A percentile compares a stretch with the other conserved stretches of the same genome.
Evolutionary conservation across 2,113 vertebrate genomes (phyloP).

Genomic region (Onychorhynchus coronatus): DNA sequence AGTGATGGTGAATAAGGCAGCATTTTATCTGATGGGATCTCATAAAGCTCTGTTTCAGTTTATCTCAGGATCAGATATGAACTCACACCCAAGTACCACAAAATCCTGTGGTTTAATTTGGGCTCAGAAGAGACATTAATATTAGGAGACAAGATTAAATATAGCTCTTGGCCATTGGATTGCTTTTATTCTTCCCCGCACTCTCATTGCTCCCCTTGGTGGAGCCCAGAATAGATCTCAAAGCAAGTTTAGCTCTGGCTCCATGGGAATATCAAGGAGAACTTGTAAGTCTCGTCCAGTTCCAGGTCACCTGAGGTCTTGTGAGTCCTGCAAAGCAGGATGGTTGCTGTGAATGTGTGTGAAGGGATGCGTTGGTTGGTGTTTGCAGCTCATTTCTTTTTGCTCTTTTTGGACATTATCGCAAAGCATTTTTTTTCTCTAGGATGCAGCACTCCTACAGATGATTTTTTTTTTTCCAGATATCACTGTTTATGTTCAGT

Average conservation of each 20-base stretch:
- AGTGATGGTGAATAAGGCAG: background rate
- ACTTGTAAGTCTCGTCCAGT: background rate
- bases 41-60: background rate
- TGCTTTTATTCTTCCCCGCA: background rate
- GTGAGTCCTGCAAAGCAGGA: background rate
- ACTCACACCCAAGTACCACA: background rate
- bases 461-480: background rate
- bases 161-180: constrained; percentile 2
- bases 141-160: background rate
- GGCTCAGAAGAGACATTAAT: background rate
- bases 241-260: background rate
- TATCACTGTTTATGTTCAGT: background rate
- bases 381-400: background rate
- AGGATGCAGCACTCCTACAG: background rate
- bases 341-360: background rate
- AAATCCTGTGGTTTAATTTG: constrained; percentile 8
- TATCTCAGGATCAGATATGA: background rate
- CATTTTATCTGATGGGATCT: background rate
- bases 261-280: background rate
- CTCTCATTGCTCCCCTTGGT: background rate
- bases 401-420: background rate
- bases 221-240: background rate
- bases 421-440: background rate
- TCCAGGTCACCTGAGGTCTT: background rate
- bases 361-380: background rate